Conservation (phyloP, 2,888 invertebrate genomes). For the Brachypalpus laphriformis region DNA sequence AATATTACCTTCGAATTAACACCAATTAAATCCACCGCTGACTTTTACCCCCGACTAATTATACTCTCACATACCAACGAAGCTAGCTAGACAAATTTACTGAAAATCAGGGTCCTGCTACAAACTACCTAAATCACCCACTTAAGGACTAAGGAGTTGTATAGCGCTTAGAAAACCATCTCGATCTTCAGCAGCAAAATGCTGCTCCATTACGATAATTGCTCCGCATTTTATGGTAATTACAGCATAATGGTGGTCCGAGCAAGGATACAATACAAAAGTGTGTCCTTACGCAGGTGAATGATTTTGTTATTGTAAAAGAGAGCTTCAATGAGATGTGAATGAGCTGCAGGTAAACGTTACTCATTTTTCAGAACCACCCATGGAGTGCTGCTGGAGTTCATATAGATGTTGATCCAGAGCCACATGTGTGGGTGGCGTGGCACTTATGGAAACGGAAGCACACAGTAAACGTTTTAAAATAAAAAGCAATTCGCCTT, state of each 20-base stretch:
- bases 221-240: conserved; percentile 61
- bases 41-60: conserved; percentile 1
- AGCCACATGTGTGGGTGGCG: background rate
- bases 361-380: background rate
- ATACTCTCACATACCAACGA: background rate
- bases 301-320: conserved; percentile 1
- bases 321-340: conserved; percentile 14
- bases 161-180: conserved; percentile 59
- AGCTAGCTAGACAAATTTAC: conserved; percentile 5
- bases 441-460: background rate
- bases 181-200: conserved; percentile 22
- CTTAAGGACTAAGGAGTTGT: conserved; percentile 60
- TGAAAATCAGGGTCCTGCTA: conserved; percentile 25
- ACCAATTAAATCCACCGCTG: conserved; percentile 27
- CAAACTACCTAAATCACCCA: conserved; percentile 51
- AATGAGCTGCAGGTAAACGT: background rate
- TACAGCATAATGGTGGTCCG: conserved; percentile 41
- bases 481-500: too few relatives aligned
- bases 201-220: conserved; percentile 67
- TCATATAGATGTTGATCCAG: background rate
- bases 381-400: background rate
- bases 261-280: conserved; percentile 28
- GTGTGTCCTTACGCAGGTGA: conserved; percentile 52
- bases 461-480: background rate
- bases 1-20: conserved; percentile 32